Evolutionary conservation across 1,140 invertebrate species (phyloP).

Genomic region (Saccostrea cuccullata): DNA sequence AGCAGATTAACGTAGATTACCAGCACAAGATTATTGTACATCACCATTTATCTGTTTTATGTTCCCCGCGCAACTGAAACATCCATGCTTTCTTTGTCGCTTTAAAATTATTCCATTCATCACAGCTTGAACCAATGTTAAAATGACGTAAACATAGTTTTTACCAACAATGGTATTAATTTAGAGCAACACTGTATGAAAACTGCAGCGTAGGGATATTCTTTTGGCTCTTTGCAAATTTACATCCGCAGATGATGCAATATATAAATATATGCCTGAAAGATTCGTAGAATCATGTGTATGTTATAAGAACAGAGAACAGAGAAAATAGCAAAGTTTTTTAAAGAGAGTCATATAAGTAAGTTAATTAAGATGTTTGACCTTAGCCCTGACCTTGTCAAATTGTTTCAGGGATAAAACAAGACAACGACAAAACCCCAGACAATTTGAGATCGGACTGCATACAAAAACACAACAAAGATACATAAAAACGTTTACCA

Average conservation of each 20-base stretch:
- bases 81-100: conserved; percentile 30
- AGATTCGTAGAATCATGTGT: no score
- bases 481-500: conserved; percentile 32
- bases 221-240: background rate
- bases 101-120: conserved; percentile 24
- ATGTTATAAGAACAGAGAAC: background rate
- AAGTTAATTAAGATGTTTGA: background rate
- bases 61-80: conserved; percentile 21
- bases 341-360: background rate
- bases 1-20: conserved; percentile 37
- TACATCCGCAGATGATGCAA: background rate
- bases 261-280: background rate
- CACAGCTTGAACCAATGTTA: conserved; percentile 18
- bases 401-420: conserved; percentile 12
- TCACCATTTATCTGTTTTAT: conserved; percentile 34
- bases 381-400: background rate
- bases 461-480: conserved; percentile 25
- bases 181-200: background rate
- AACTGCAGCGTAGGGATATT: background rate
- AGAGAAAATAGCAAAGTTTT: background rate
- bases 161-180: conserved; percentile 21
- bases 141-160: conserved; percentile 5
- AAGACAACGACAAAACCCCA: conserved; percentile 21
- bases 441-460: conserved; percentile 5
- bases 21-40: conserved; percentile 29